Conservation (phyloP, 2,113 vertebrate genomes). For the Ictalurus furcatus region DNA sequence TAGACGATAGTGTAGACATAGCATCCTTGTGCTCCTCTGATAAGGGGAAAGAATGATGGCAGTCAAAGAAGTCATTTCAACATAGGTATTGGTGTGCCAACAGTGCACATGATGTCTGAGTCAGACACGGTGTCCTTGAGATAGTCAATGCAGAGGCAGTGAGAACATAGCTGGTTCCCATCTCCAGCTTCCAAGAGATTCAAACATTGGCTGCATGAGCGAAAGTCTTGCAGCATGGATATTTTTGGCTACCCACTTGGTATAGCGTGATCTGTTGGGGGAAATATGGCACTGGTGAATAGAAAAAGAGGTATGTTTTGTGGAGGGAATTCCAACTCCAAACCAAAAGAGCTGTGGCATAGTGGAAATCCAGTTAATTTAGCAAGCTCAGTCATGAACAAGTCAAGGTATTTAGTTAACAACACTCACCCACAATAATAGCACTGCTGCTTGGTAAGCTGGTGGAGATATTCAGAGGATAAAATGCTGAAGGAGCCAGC, state of each 20-base stretch:
- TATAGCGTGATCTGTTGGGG: not conserved
- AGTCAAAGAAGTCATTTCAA: not conserved
- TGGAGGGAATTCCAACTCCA: not conserved
- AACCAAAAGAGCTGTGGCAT: not conserved
- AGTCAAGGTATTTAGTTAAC: not conserved
- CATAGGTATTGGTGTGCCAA: not conserved
- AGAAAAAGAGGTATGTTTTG: too few relatives aligned
- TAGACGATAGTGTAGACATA: not conserved
- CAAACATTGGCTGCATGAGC: not conserved
- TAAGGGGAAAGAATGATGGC: not conserved
- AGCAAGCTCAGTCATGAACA: not conserved
- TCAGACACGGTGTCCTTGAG: not conserved
- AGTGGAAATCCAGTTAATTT: not conserved
- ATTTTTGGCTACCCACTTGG: not conserved
- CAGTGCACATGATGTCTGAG: not conserved
- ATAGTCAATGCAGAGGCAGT: not conserved
- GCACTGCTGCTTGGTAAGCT: not conserved
- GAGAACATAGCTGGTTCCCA: not conserved
- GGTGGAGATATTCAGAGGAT: not conserved
- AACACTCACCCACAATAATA: not conserved
- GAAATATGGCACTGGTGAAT: not conserved
- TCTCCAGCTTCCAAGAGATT: not conserved
- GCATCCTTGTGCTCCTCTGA: not conserved
- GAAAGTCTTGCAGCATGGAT: constrained; percentile 7
- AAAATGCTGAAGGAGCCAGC: not conserved